Conservation (phyloP, 2,113 vertebrate species). For the Psittacula cyanocephala region DNA sequence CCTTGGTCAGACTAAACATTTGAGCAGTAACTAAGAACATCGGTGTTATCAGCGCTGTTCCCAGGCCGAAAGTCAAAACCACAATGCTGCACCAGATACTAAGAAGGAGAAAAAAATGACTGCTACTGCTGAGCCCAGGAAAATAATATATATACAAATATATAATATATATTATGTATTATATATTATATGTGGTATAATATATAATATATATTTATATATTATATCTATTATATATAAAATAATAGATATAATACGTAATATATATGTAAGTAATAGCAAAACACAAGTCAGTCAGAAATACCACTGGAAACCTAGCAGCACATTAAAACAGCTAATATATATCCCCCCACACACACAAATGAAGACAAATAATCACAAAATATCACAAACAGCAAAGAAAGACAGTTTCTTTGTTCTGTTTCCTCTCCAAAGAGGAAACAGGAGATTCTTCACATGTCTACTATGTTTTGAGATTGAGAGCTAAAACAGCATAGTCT, state of each 20-base stretch:
- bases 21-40: no score
- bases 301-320: background rate
- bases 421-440: background rate
- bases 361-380: background rate
- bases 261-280: background rate
- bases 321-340: background rate
- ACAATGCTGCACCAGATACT: no score
- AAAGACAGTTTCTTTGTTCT: background rate
- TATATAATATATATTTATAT: no score
- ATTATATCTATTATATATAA: no score
- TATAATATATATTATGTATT: no score
- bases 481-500: background rate
- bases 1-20: no score
- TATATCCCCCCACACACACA: background rate
- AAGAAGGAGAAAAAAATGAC: no score
- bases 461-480: background rate
- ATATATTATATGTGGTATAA: no score
- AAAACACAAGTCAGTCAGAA: background rate
- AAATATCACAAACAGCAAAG: background rate
- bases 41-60: no score
- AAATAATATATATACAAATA: background rate
- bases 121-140: no score
- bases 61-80: no score
- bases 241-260: no score
- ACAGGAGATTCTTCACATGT: background rate